Evolutionary conservation across 1,140 invertebrate genomes (phyloP), one percentile per base, ranked within the genome.

Genomic region (Platorchestia sp.): DNA sequence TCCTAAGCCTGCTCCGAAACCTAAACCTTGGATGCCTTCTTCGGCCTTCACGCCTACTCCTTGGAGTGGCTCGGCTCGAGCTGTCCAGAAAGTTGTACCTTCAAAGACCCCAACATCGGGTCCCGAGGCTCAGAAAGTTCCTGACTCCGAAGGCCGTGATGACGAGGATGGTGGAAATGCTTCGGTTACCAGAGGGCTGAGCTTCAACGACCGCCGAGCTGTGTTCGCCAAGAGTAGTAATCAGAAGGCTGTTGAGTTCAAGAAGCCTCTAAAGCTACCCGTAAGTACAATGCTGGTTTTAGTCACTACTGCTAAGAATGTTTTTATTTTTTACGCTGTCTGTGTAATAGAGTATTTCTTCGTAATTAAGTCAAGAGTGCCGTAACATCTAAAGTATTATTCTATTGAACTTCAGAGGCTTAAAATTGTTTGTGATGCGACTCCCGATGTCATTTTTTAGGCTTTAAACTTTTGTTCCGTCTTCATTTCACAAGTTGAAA

Each of bases 11-110:
- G 91, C 91, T n/a, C 91, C 45, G 22, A 45, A 45, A 44, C 43
- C 91, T 47, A 93, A 93, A 47, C 91, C 91, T 0, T 93, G 91
- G 91, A 19, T 93, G 44, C 40, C 91, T 40, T 47, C 91, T 45
- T n/a, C 91, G 40, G 91, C 91, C 22, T 93, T 45, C 45, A 93
- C 91, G 43, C 44, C 91, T 93, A 45, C 43, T 7, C 91, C 91
- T 27, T 93, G 91, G 91, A 93, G 45, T 93, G 43, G 43, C 6
- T 47, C 91, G 6, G 45, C 91, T 45, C 43, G 91, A 44, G 43
- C 91, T 93, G 91, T 93, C 91, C 91, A 93, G 40, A 93, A 93
- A 93, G 91, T 93, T 47, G 43, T 44, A 10, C 41, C 91, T 93
- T 0, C 91, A 40, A 93, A 93, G 36, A 47, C 43, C 47, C 40